Conservation (phyloP, 2,888 invertebrate species). For the Thysanoteuthis rhombus region DNA sequence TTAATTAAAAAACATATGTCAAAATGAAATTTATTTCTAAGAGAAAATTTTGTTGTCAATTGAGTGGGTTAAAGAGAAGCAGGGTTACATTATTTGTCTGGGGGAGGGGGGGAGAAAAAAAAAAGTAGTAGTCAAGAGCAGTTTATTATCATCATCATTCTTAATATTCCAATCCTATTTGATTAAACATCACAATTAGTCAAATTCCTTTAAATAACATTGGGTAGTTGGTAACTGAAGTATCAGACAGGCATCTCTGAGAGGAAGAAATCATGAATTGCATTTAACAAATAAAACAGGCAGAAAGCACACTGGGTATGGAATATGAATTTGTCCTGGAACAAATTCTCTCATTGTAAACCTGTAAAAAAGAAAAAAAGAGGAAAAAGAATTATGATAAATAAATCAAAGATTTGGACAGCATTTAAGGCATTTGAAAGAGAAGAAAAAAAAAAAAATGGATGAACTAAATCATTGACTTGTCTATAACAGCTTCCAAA, state of each 20-base stretch:
- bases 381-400: background rate
- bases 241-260: slow-evolving; percentile 18
- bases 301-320: slow-evolving; percentile 33
- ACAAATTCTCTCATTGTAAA: slow-evolving; percentile 32
- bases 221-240: background rate
- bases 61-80: background rate
- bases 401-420: background rate
- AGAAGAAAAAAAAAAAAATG: background rate
- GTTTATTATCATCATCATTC: background rate
- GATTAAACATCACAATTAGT: background rate
- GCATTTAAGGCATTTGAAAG: background rate
- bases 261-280: slow-evolving; percentile 16
- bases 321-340: slow-evolving; percentile 21
- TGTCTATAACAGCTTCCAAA: too few relatives aligned
- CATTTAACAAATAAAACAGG: slow-evolving; percentile 32
- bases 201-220: slow-evolving; percentile 12
- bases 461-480: too few relatives aligned
- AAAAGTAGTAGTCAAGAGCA: background rate
- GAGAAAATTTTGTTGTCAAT: background rate
- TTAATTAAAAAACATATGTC: background rate
- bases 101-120: background rate
- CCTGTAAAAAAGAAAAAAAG: background rate
- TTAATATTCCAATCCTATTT: slow-evolving; percentile 12
- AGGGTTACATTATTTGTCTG: background rate
- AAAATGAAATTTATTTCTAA: background rate